Conservation (phyloP, 1,140 invertebrate species). For the Dinoponera quadriceps region DNA sequence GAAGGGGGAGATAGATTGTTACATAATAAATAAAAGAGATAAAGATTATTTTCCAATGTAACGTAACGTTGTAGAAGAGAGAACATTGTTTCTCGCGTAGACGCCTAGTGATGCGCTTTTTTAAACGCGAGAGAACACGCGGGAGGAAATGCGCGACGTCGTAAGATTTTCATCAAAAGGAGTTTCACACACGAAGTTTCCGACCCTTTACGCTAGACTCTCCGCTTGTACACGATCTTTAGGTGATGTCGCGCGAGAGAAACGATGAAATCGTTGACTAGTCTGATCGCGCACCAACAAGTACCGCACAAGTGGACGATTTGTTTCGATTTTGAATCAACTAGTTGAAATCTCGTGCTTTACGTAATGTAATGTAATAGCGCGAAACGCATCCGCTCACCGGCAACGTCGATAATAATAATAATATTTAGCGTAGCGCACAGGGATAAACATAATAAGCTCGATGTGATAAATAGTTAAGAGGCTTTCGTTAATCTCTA, state of each 20-base stretch:
- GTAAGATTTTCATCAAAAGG: neutral
- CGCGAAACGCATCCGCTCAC: constrained; percentile 3
- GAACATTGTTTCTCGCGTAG: constrained; percentile 24
- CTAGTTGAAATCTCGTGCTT: constrained; percentile 17
- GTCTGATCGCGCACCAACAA: neutral
- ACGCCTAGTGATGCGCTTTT: constrained; percentile 28
- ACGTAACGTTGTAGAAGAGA: constrained; percentile 15
- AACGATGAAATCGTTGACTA: constrained; percentile 33
- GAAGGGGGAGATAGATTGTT: constrained; percentile 35
- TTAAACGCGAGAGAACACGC: constrained; percentile 3
- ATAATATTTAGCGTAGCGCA: constrained; percentile 36
- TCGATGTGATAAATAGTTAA: constrained; percentile 52
- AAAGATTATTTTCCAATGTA: constrained; percentile 23
- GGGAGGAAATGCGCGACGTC: no score
- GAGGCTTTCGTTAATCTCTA: constrained; percentile 25
- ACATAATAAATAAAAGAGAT: neutral
- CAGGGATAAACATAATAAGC: constrained; percentile 32
- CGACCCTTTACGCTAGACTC: constrained; percentile 23
- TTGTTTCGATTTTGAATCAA: constrained; percentile 21
- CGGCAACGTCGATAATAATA: constrained; percentile 34
- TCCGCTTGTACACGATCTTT: constrained; percentile 22
- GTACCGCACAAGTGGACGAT: neutral
- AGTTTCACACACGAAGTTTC: constrained; percentile 14
- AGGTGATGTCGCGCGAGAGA: constrained; percentile 1
- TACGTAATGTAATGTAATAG: constrained; percentile 41